Evolutionary conservation across 2,888 invertebrate genomes (phyloP), one percentile per base, ranked within the genome.

Genomic region (Scaptomyza tumidula): DNA sequence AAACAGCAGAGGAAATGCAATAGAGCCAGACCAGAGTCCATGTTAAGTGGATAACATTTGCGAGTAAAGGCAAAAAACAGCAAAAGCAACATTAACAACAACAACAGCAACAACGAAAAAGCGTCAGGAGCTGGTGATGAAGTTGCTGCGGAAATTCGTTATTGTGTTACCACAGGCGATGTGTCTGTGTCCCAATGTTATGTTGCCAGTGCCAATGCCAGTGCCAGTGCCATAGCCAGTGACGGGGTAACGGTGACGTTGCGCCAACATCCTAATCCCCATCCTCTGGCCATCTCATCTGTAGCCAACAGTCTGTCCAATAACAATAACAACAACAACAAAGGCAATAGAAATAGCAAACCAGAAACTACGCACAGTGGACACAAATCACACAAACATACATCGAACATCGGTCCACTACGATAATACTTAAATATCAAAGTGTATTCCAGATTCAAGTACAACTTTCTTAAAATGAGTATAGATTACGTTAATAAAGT

Each of bases 121-220:
- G 55, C 37, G 33, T 53, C 39, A 62, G 49, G 11, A 56, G 68
- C 60, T 74, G 71, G 69, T 80, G 78, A 79, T 78, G 87, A 88
- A 81, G 90, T 90, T 90, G 85, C 83, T 89, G 86, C 88, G 89
- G 89, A 90, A 89, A 89, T 89, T 88, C 89, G 90, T 89, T 89
- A 89, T 90, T 89, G 88, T 88, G 89, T 89, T 88, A 90, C 89
- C 90, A 89, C 89, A 90, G 89, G 89, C 89, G 83, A 90, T 88
- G 82, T 89, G 83, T 83, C 83, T 86, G 80, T 85, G 81, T 81
- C 68, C 87, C 86, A 80, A 83, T 83, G 86, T 86, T 80, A 58
- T 80, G 70, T 70, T 75, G 79, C 63, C 60, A 66, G 63, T 46
- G 60, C 49, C 53, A 52, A 13, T 13, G 43, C 29, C 53, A 45